Evolutionary conservation across 2,888 invertebrate species (phyloP), one percentile per base, ranked within the genome.

Genomic region (Pristionchus arcanus): DNA sequence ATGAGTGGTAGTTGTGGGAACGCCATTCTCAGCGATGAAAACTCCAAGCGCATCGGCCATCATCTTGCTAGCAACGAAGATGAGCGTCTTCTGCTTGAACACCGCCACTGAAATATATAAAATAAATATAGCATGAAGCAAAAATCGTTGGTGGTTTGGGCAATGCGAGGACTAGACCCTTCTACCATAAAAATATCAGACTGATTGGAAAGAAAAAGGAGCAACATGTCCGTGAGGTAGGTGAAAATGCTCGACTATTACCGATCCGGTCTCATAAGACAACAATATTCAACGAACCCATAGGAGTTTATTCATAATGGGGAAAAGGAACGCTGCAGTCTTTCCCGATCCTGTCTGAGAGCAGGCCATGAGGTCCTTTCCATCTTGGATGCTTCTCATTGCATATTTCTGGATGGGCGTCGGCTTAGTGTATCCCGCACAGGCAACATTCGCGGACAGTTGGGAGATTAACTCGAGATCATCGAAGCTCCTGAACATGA

Each of bases 311-410:
- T 96, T 96, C 92, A 92, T 92, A 88, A 93, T 91, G 19, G 92
- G 92, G 25, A 92, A 89, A n/a, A 92, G 91, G 90, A 93, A 93
- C 92, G 99, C 0, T 81, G 93, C 92, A 28, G 89, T 86, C 96
- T 99, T 99, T 21, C 99, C 99, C 0, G 98, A 98, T 0, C 99
- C 99, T 19, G 99, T 99, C 95, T 99, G 98, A 0, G 99, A 98
- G 95, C 98, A 98, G 0, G 97, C 98, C 98, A 99, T 99, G 63
- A 99, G 95, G 96, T 99, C 99, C 53, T 98, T 96, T 0, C 97
- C 97, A 0, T 95, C 96, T 53, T 66, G 55, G 53, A 98, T 97
- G 55, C 97, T 97, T 0, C 98, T 98, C 88, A 98, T 97, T 0
- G 98, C 97, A 92, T 97, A 96, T 95, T 98, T 98, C 95, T 99